Evolutionary conservation across 2,888 invertebrate species (phyloP), one percentile per base, ranked within the genome.

Genomic region (Troilus luridus): DNA sequence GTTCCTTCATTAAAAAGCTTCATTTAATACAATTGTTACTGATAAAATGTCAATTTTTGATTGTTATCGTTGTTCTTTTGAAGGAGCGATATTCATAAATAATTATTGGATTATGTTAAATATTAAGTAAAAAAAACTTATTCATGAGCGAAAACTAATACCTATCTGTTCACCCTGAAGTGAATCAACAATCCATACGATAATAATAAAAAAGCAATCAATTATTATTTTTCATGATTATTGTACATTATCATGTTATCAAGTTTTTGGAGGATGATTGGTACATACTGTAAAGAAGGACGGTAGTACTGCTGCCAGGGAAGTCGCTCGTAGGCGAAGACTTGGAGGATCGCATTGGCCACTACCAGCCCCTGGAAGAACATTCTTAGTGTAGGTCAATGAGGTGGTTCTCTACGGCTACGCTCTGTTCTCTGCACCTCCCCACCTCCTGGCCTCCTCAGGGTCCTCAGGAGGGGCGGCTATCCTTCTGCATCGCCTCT

Each of bases 291-390:
- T n/a, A 58, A 58, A 10, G 85, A 85, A 54, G 56, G 21, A 10
- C 56, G 56, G 85, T 85, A 85, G 56, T 85, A 85, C 56, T 85
- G 85, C 0, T 85, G 56, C 85, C 85, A 56, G 56, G 85, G 56
- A 9, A 85, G n/a, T 21, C 56, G 19, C 56, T 85, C 56, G 85
- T 56, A 85, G 56, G n/a, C 85, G 56, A 85, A 21, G 85, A 54
- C 85, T n/a, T 58, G 56, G 56, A 58, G 81, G 21, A 81, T 21
- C 2, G 14, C 3, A 56, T 0, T n/a, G n/a, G 56, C 85, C 12
- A 7, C 85, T 1, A 56, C 11, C 21, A 85, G 56, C 21, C 10
- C 21, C n/a, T 58, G 85, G 12, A 85, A n/a, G n/a, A 54, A 85
- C 85, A 85, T 85, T n/a, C n/a, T 85, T 85, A 19, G 27, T 19